Conservation (phyloP, 2,888 invertebrate species). For the Acanthacorydalis orientalis region DNA sequence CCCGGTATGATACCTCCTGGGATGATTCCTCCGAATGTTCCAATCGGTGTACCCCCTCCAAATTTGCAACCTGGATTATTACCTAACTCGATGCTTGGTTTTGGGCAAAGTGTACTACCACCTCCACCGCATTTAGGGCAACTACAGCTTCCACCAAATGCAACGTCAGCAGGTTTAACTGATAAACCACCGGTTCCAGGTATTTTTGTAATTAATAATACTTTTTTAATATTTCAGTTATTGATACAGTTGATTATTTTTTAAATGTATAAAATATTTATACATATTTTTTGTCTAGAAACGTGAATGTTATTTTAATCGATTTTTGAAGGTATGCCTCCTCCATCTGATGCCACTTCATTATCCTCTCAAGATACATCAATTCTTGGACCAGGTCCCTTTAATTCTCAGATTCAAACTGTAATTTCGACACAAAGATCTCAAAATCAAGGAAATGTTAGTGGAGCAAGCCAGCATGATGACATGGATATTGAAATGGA, state of each 20-base stretch:
- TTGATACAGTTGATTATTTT: neutral
- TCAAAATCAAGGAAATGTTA: constrained; percentile 11
- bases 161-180: neutral
- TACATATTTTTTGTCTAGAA: neutral
- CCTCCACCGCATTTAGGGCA: constrained; percentile 14
- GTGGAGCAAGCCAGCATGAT: constrained; percentile 26
- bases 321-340: neutral
- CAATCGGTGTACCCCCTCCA: constrained; percentile 39
- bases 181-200: neutral
- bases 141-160: constrained; percentile 10
- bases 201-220: neutral
- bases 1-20: constrained; percentile 30
- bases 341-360: neutral
- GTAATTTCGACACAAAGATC: constrained; percentile 15
- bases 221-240: neutral
- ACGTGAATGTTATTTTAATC: neutral
- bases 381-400: constrained; percentile 1
- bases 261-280: neutral
- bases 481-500: constrained; percentile 72
- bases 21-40: constrained; percentile 33
- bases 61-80: constrained; percentile 24
- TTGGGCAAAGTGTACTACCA: constrained; percentile 21
- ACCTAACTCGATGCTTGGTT: constrained; percentile 10
- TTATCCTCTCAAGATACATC: neutral
- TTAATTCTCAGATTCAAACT: neutral